phyloP scores from a whole-genome alignment of 2,888 invertebrate genomes.

The Stenoptilia bipunctidactyla region DNA sequence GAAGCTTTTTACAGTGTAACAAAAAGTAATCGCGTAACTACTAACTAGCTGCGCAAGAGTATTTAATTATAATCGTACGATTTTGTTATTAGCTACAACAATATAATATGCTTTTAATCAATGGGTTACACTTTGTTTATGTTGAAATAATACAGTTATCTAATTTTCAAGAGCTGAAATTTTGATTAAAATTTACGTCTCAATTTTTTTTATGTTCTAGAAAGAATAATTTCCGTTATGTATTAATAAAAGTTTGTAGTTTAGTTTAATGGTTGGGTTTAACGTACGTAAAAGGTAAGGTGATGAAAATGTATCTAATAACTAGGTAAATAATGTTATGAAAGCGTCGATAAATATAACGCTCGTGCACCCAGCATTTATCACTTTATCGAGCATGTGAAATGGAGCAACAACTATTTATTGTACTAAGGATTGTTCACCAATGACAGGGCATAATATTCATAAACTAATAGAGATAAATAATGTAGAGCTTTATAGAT shows the following conservation, averaged over 20 bases:
- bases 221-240: no score
- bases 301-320: background rate
- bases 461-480: background rate
- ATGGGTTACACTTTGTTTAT: background rate
- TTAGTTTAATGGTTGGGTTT: no score
- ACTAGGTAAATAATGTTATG: background rate
- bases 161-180: background rate
- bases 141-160: background rate
- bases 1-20: constrained; percentile 2
- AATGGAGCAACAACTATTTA: constrained; percentile 28
- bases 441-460: background rate
- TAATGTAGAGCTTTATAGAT: no score
- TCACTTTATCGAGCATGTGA: constrained; percentile 33
- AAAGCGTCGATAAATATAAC: background rate
- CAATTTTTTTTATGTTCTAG: no score
- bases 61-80: constrained; percentile 1
- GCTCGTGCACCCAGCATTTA: constrained; percentile 34
- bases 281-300: background rate
- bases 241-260: no score
- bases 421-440: no score
- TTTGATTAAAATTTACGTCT: no score
- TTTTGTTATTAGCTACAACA: background rate
- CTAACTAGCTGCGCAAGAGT: background rate
- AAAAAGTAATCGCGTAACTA: constrained; percentile 4
- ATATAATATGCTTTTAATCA: constrained; percentile 1